Evolutionary conservation across 2,888 invertebrate species (phyloP), one percentile per base, ranked within the genome.

Genomic region (Geotrupes spiniger): DNA sequence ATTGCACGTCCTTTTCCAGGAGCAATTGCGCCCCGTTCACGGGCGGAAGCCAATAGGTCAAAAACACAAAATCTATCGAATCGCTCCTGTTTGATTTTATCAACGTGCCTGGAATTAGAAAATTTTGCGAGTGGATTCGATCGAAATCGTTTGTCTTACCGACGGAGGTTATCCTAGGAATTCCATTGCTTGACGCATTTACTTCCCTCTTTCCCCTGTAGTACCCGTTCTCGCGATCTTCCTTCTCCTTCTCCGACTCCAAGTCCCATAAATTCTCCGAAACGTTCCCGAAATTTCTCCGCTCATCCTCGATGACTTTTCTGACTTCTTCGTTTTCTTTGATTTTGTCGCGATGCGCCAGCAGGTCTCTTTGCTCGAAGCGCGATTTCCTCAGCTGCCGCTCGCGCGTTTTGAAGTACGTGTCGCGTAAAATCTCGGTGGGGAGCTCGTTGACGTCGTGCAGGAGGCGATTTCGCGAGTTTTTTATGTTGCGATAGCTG

Each of bases 41-140:
- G 0, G 84, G 79, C 54, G 84, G 85, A 55, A 86, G 77, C 81
- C 89, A 87, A 63, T 87, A 87, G 4, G 87, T 83, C 3, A 86
- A 79, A 66, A 89, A 88, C 11, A 85, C 76, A 39, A 88, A 72
- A 71, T 89, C 83, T 53, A 81, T 66, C 0, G 78, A 63, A 71
- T 89, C 82, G 53, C 81, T 66, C 0, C 78, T 63, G 39, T 75
- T 74, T 36, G 77, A n/a, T n/a, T n/a, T n/a, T n/a, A 67, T 43
- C 16, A 71, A 52, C n/a, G 65, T 61, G 21, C 70, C 70, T 70
- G 46, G 41, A 62, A 61, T 29, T 39, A 21, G 6, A 21, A 21
- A 21, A 6, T 4, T 4, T 21, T 21, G 21, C 21, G 21, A 21
- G 6, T 21, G 4, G 21, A 3, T 21, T 21, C 21, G 31, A 45